phyloP scores from a whole-genome alignment of 2,113 vertebrate species.

The Erinaceus europaeus region DNA sequence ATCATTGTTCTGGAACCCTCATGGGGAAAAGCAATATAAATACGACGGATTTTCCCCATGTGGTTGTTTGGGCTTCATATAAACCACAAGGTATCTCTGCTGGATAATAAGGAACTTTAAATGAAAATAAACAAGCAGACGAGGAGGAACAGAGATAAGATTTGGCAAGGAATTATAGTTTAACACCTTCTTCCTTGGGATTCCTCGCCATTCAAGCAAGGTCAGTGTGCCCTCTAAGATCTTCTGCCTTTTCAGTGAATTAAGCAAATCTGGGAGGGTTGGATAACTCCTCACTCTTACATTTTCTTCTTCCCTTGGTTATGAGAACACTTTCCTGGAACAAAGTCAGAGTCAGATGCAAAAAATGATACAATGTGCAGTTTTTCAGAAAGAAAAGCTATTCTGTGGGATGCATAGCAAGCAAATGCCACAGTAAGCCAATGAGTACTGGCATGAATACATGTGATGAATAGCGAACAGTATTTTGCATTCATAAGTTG shows the following conservation, averaged over 20 bases:
- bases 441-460: background rate
- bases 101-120: constrained; percentile 4
- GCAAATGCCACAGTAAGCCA: constrained; percentile 13
- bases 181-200: background rate
- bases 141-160: background rate
- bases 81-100: background rate
- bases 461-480: constrained; percentile 47
- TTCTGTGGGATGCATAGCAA: background rate
- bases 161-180: background rate
- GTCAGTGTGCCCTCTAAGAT: background rate
- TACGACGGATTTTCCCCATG: background rate
- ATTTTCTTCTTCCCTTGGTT: constrained; percentile 42
- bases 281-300: background rate
- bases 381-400: constrained; percentile 60
- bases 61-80: background rate
- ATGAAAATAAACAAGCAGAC: background rate
- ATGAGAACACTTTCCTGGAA: constrained; percentile 50
- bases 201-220: constrained; percentile 45
- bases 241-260: constrained; percentile 2
- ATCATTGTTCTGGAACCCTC: background rate
- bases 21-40: constrained; percentile 16
- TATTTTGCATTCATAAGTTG: constrained; percentile 60
- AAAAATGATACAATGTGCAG: constrained; percentile 54
- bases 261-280: constrained; percentile 30
- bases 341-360: constrained; percentile 55